These are phyloP conservation scores for Trachymyrmex septentrionalis DNA, from an alignment of 1,140 invertebrate species.

Conservation along the genomic window DNA sequence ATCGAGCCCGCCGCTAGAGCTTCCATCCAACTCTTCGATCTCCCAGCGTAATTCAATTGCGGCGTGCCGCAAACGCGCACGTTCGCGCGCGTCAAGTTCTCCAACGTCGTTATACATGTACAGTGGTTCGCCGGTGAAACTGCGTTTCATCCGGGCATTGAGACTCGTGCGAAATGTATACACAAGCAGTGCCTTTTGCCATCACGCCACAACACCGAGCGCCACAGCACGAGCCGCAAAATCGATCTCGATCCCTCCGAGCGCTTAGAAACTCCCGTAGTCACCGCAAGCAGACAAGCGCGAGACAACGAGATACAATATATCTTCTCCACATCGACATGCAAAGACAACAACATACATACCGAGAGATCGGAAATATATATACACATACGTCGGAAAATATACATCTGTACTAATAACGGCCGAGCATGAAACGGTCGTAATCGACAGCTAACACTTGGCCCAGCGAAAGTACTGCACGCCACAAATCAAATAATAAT, in stretches of 20 bases:
- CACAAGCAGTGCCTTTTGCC: conserved; percentile 44
- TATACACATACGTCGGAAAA: conserved; percentile 29
- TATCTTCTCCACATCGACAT: conserved; percentile 49
- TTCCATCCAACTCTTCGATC: conserved; percentile 46
- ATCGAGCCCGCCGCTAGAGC: not conserved
- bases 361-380: conserved; percentile 25
- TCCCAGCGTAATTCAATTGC: conserved; percentile 32
- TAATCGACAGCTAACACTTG: conserved; percentile 24
- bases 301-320: conserved; percentile 43
- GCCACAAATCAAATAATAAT: conserved; percentile 22
- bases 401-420: conserved; percentile 37
- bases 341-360: conserved; percentile 45
- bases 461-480: conserved; percentile 14
- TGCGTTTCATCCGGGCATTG: not conserved
- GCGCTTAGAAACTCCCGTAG: conserved; percentile 60
- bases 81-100: conserved; percentile 16
- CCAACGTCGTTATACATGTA: conserved; percentile 11
- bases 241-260: conserved; percentile 57
- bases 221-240: conserved; percentile 52
- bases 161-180: conserved; percentile 39
- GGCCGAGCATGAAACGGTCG: conserved; percentile 41
- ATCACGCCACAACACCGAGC: conserved; percentile 37
- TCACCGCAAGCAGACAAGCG: conserved; percentile 54
- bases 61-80: conserved; percentile 40
- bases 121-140: conserved; percentile 32